Evolutionary conservation across 1,140 invertebrate genomes (phyloP).

Genomic region (Lepidurus arcticus): DNA sequence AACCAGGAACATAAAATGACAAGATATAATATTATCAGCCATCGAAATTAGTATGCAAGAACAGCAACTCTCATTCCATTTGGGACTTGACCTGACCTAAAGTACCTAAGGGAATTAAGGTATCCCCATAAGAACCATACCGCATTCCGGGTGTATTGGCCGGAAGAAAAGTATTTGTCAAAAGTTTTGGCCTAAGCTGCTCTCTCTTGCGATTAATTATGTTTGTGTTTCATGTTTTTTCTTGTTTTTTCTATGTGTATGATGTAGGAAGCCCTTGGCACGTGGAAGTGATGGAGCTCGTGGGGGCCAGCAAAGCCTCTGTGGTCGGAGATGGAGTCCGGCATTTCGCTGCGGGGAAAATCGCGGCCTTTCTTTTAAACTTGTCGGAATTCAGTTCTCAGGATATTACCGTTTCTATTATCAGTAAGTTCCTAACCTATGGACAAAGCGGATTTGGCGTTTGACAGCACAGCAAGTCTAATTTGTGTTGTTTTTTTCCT

Average conservation of each 20-base stretch:
- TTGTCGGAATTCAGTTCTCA: constrained; percentile 59
- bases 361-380: constrained; percentile 76
- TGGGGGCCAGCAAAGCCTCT: constrained; percentile 57
- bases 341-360: constrained; percentile 76
- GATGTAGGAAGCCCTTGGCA: constrained; percentile 78
- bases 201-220: no score
- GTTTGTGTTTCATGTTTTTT: no score
- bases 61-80: no score
- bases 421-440: constrained; percentile 43
- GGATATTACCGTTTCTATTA: constrained; percentile 52
- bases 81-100: no score
- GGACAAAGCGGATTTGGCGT: not conserved
- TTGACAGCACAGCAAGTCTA: constrained; percentile 42
- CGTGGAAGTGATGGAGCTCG: constrained; percentile 58
- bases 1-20: no score
- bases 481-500: not conserved
- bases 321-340: constrained; percentile 76
- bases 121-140: no score
- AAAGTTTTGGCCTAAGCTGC: no score
- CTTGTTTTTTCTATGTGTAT: not conserved
- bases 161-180: no score
- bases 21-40: no score
- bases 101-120: no score
- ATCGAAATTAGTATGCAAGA: no score
- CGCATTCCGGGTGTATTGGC: no score